Conservation (phyloP, 2,113 vertebrate species). For the Himantopus leucocephalus region DNA sequence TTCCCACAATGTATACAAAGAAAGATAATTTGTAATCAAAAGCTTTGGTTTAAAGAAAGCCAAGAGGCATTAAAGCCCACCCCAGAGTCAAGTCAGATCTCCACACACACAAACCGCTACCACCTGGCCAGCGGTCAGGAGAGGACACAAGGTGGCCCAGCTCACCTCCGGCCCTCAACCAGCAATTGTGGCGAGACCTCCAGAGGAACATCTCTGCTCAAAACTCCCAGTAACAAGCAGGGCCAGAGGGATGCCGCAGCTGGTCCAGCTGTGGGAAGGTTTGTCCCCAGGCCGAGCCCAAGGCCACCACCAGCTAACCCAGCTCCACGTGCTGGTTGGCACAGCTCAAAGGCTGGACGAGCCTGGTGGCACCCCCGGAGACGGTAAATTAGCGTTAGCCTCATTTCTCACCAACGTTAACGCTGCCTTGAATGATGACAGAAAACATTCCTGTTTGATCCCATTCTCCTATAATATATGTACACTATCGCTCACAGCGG, state of each 20-base stretch:
- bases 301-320: neutral
- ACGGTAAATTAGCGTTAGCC: neutral
- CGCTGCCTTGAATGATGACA: neutral
- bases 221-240: neutral
- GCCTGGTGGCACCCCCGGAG: neutral
- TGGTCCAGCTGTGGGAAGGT: neutral
- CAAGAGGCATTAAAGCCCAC: neutral
- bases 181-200: neutral
- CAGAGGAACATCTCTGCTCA: rapidly evolving
- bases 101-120: rapidly evolving
- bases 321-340: rapidly evolving
- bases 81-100: neutral
- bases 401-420: neutral
- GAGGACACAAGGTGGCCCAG: neutral
- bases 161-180: neutral
- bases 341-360: neutral
- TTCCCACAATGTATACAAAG: neutral
- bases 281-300: rapidly evolving
- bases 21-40: neutral
- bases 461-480: rapidly evolving
- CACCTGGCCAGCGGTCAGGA: rapidly evolving
- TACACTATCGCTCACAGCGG: rapidly evolving
- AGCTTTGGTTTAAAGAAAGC: neutral
- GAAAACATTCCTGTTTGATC: neutral
- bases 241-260: neutral